Base-by-base conservation (phyloP, 2,797 vertebrate genomes). In the Crenichthys baileyi region DNA sequence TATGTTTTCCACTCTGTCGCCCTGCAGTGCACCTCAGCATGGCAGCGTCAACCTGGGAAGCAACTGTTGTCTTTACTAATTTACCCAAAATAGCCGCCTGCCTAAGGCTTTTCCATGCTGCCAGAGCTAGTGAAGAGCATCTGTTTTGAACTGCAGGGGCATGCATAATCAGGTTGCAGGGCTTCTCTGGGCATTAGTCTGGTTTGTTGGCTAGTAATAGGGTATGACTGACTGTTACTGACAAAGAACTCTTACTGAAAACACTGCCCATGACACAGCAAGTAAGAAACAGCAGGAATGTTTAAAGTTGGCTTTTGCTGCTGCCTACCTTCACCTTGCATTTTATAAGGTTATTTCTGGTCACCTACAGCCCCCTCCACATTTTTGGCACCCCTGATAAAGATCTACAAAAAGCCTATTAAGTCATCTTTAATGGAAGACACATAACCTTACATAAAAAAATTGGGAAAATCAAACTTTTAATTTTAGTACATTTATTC, bases 21-120 rank as follows among this genome's bases (percentile, higher is more conserved):
- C 91, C 92, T 81, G 89, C 88, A 74, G 90, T 81, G 74, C 90
- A 84, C 82, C 91, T 88, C 90, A 84, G 88, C 83, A 72, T 92
- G 93, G 92, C 93, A 91, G 91, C 87, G 72, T 90, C 91, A 90
- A 90, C 90, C 90, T 88, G 88, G 91, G 86, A 91, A 94, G 91
- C 92, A 89, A 91, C 91, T 94, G 92, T 93, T 92, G 90, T 94
- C 93, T 94, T 94, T 93, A 90, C 89, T 92, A 91, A 93, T 94
- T 94, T 94, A 94, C 92, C 94, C 87, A 90, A 93, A 95, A 94
- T 94, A 95, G 92, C 91, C 39, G 74, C 82, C 82, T 74, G 90
- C 90, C 89, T 85, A 76, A 18, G 90, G 91, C 89, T 83, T 83
- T 56, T 87, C 83, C 70, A 61, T 71, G 87, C 88, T 90, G 91